Evolutionary conservation across 2,888 invertebrate species (phyloP).

Genomic region (Lochmaea capreae): DNA sequence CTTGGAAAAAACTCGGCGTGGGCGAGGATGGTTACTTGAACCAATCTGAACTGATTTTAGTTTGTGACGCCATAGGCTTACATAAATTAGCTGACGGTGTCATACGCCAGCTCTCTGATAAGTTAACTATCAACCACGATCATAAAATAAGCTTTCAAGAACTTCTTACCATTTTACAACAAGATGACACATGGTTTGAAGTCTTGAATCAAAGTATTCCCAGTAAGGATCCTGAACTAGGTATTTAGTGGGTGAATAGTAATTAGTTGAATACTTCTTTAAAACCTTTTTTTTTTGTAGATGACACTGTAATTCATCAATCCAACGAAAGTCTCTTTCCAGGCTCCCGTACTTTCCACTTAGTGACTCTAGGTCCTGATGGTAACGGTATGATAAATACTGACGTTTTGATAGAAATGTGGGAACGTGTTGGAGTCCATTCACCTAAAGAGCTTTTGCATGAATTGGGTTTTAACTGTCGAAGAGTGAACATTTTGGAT

Average conservation of each 20-base stretch:
- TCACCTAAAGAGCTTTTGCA: slow-evolving; percentile 74
- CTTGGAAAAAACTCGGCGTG: slow-evolving; percentile 74
- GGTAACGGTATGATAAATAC: slow-evolving; percentile 62
- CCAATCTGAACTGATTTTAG: slow-evolving; percentile 72
- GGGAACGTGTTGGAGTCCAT: slow-evolving; percentile 78
- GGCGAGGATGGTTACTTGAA: slow-evolving; percentile 73
- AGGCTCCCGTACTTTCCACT: slow-evolving; percentile 61
- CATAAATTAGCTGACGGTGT: slow-evolving; percentile 75
- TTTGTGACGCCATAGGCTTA: slow-evolving; percentile 76
- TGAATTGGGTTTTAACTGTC: slow-evolving; percentile 74
- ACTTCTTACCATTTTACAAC: slow-evolving; percentile 72
- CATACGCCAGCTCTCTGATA: slow-evolving; percentile 73
- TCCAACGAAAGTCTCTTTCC: slow-evolving; percentile 55
- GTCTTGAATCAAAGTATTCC: slow-evolving; percentile 52
- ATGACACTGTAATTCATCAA: slow-evolving; percentile 33
- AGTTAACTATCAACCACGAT: slow-evolving; percentile 73
- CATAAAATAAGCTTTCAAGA: slow-evolving; percentile 75
- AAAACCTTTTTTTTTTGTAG: not conserved
- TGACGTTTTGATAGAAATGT: slow-evolving; percentile 75
- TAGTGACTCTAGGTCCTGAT: slow-evolving; percentile 62
- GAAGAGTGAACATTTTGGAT: slow-evolving; percentile 71
- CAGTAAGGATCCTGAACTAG: slow-evolving; percentile 26
- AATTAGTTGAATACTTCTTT: not conserved
- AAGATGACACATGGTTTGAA: slow-evolving; percentile 66
- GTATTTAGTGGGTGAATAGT: not conserved